A percentile compares a stretch with the other conserved stretches of the same genome.
Conservation (phyloP, 2,888 invertebrate genomes). For the Disparrhopalites patrizii region DNA sequence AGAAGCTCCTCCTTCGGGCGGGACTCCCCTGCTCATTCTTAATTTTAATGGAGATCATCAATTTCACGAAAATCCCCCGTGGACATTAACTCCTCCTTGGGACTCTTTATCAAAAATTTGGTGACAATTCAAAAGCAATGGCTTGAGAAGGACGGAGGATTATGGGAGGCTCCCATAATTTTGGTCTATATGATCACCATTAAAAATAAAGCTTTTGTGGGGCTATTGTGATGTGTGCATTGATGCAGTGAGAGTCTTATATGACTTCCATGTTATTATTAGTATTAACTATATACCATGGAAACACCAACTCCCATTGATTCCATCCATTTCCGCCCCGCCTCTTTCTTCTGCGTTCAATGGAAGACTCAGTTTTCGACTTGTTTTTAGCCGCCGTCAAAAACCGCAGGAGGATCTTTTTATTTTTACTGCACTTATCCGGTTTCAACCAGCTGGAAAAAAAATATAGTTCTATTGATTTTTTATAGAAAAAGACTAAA, state of each 20-base stretch:
- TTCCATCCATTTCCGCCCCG: neutral
- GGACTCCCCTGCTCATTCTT: too few species aligned
- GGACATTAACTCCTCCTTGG: too few species aligned
- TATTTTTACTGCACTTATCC: too few species aligned
- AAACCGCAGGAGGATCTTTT: too few species aligned
- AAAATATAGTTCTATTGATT: too few species aligned
- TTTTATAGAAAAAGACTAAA: too few species aligned
- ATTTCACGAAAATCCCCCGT: constrained; percentile 36
- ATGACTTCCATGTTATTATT: constrained; percentile 2
- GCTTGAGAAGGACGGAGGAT: constrained; percentile 1
- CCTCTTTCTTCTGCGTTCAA: neutral
- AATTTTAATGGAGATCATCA: too few species aligned
- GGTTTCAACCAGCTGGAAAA: neutral
- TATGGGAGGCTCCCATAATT: constrained; percentile 15
- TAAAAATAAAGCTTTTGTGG: neutral
- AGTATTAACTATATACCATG: neutral
- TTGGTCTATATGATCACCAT: neutral
- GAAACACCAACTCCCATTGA: neutral
- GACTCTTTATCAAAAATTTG: too few species aligned
- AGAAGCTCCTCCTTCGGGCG: too few species aligned
- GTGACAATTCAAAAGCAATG: constrained; percentile 14
- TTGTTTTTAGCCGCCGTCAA: too few species aligned
- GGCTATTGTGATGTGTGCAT: constrained; percentile 1
- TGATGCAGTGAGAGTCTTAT: constrained; percentile 10
- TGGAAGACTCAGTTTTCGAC: neutral